Evolutionary conservation across 2,113 vertebrate species (phyloP).

Genomic region (Zosterops japonicus): DNA sequence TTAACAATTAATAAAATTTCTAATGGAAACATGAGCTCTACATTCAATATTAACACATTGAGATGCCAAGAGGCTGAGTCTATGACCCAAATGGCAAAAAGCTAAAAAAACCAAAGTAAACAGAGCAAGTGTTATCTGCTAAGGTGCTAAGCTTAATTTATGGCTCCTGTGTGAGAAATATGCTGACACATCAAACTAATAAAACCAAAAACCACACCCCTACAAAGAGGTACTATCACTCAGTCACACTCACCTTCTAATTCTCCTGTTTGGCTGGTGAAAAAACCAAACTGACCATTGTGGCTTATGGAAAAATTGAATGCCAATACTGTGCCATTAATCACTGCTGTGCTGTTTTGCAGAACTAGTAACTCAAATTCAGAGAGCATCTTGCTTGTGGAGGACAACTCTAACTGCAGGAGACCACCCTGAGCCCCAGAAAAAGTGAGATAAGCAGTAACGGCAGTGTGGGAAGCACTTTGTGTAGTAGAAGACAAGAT

Average conservation of each 20-base stretch:
- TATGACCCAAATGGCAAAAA: background rate
- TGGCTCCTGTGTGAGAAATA: background rate
- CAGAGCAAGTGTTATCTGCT: background rate
- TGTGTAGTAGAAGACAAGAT: background rate
- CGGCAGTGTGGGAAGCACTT: background rate
- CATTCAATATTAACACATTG: background rate
- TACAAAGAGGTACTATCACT: background rate
- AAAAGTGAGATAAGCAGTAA: background rate
- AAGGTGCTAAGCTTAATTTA: background rate
- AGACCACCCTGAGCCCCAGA: background rate
- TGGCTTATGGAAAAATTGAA: fast-evolving
- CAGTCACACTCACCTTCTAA: background rate
- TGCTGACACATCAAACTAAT: background rate
- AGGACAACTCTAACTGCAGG: background rate
- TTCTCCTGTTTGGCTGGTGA: background rate
- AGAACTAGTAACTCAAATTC: background rate
- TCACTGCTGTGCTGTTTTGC: background rate
- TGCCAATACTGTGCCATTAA: background rate
- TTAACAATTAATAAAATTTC: background rate
- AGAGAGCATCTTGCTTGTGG: background rate
- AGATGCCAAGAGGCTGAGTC: background rate
- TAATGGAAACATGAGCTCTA: background rate
- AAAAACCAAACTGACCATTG: background rate
- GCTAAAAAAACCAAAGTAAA: background rate
- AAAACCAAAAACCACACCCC: too few relatives aligned